These are phyloP conservation scores for human (Homo sapiens) DNA, from an alignment of 2,113 vertebrate genomes.

Conservation along the genomic window GRCh38 chr17:73084501-73085000, in stretches of 20 bases:
- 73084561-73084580: background rate
- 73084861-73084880: background rate
- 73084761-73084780: background rate
- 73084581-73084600: background rate
- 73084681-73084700: background rate
- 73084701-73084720: background rate
- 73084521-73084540: background rate
- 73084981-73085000: background rate
- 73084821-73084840: slow-evolving; percentile 97
- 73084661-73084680: accelerated
- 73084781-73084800: background rate
- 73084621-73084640: background rate
- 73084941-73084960: background rate
- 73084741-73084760: background rate
- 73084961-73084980: background rate
- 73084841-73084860: slow-evolving; percentile 87
- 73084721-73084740: background rate
- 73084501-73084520: background rate
- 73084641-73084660: background rate
- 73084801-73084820: slow-evolving; percentile 97
- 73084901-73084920: background rate
- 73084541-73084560: background rate
- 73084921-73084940: background rate
- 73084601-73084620: background rate
- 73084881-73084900: background rate